Base-by-base conservation (phyloP, 1,140 invertebrate species). In the Aphelenchoides fujianensis region DNA sequence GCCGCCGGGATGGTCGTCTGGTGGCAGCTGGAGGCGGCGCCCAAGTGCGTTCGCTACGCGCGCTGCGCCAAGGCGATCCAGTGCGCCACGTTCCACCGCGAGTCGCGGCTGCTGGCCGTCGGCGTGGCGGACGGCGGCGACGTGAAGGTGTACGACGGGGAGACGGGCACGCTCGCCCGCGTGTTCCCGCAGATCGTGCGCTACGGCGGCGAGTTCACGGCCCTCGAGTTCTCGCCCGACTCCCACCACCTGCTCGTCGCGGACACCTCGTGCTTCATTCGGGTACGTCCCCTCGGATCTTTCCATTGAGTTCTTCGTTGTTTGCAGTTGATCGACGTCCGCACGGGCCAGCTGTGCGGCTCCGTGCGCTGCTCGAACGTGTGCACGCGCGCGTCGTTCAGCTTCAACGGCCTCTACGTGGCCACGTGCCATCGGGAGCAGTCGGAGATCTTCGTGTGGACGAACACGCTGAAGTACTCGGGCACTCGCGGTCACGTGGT, bases 401-500 rank as follows among this genome's bases (percentile, higher is more conserved):
- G 63, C 32, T 16, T n/a, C 16, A 37, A 66, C 7, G 63, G 32
- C 1, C 63, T 34, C 2, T 66, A n/a, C 53, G 63, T 66, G 2
- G 36, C 63, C 0, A 66, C 63, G 1, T 34, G 28, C 32, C 31
- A 66, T 37, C 16, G 53, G 36, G 32, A 37, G 28, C 63, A 66
- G 53, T 37, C 32, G 36, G 63, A 66, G 53, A 36, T 66, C 16
- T 66, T 66, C 3, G 32, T 66, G 23, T 66, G 63, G 63, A 66
- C 63, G n/a, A 66, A 66, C 53, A 0, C 16, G 7, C 32, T 35
- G 16, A 59, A 59, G 19, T 59, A 7, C 19, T 5, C 55, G 19
- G 41, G 41, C 12, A 16, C 41, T 16, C 41, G 41, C 23, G 41
- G 41, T 16, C 12, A 16, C 23, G 41, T 48, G 23, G 23, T 48